These are phyloP conservation scores for Theristicus caerulescens DNA, from an alignment of 2,113 vertebrate species.

Conservation along the genomic window DNA sequence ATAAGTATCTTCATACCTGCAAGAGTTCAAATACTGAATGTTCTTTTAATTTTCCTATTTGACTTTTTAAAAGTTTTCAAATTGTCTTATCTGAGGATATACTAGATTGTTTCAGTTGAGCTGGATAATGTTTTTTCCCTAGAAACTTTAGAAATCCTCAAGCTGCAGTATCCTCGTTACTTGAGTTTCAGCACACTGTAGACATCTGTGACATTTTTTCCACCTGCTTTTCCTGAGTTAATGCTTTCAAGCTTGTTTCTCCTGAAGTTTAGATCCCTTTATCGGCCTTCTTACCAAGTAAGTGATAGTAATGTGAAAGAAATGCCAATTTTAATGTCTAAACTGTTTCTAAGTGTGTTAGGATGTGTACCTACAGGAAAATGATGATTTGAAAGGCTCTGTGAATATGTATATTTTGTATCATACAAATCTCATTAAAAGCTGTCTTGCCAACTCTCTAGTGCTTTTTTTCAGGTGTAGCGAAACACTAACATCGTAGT, in stretches of 20 bases:
- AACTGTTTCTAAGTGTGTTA: not conserved
- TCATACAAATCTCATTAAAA: not conserved
- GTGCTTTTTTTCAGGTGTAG: not conserved
- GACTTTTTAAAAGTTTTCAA: not conserved
- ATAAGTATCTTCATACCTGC: not conserved
- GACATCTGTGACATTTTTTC: not conserved
- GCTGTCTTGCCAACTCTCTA: not conserved
- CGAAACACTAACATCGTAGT: fast-evolving
- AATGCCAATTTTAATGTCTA: not conserved
- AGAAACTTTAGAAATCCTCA: not conserved
- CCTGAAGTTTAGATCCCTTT: not conserved
- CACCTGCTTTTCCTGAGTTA: not conserved
- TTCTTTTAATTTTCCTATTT: not conserved
- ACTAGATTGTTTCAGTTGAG: not conserved
- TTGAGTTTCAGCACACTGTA: not conserved
- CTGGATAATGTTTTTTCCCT: not conserved
- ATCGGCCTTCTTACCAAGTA: not conserved
- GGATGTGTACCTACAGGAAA: not conserved
- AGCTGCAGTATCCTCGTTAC: not conserved
- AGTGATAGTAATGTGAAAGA: not conserved
- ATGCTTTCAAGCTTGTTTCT: not conserved
- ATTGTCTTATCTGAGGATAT: not conserved
- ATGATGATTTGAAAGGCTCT: not conserved
- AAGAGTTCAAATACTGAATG: not conserved
- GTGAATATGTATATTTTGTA: not conserved